Base-by-base conservation (phyloP, 2,113 vertebrate species). In the Chiloscyllium plagiosum region DNA sequence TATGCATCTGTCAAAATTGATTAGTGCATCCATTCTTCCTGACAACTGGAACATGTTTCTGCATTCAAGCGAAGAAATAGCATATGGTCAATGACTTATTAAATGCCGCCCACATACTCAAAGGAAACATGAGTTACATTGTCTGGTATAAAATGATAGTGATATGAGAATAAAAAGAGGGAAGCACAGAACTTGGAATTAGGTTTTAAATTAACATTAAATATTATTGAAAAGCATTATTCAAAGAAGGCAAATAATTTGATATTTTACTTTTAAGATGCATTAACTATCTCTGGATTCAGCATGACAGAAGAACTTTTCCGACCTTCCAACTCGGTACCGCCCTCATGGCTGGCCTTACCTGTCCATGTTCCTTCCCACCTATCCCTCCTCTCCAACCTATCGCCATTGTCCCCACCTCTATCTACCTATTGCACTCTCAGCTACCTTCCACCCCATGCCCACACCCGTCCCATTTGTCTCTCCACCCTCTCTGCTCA, bases 81-180 rank as follows among this genome's bases (percentile, higher is more conserved):
- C 80, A 83, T 47, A 83, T 83, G 80, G 80, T 83, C 80, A 83
- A 83, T 83, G 37, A 83, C 80, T 83, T 83, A 37, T 47, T 83
- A 42, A 42, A 83, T n/a, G 19, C 78, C 78, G 17, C 37, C 20
- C 80, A 42, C 42, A 5, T 42, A 83, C 20, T 19, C 17, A 47
- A 83, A 83, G 19, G 19, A 83, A 83, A 83, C 80, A 83, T 20
- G 17, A 47, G 19, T 47, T 47, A 22, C 19, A 83, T 83, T 42
- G 42, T 4, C 80, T 42, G 37, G 1, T 22, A 83, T 47, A 83
- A 83, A 83, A 83, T 4, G n/a, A 17, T 42, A 83, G 37, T 17
- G 20, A 37, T n/a, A 4, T 42, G 20, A 47, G 80, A 83, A 37
- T 20, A 83, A 83, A 83, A 0, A 83, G n/a, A 80, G 15, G 5